Evolutionary conservation across 2,797 vertebrate genomes (phyloP).

Genomic region (Odontamblyopus lacepedii): DNA sequence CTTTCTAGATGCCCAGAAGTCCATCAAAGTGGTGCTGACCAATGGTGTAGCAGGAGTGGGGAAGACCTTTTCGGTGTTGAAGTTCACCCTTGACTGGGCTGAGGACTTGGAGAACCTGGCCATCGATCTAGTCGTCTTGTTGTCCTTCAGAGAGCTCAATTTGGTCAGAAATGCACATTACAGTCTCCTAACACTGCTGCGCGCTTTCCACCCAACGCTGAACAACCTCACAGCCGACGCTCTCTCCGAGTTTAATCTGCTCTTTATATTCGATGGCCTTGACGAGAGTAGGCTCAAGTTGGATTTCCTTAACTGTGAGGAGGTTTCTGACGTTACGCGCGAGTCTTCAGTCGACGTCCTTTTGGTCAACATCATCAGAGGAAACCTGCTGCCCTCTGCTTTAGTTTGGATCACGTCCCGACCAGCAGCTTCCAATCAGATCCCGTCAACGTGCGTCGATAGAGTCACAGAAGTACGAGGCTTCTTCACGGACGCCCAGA

Average conservation of each 20-base stretch:
- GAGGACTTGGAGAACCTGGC: neutral
- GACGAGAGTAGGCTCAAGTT: neutral
- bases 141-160: neutral
- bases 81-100: neutral
- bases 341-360: neutral
- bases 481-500: neutral
- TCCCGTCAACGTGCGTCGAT: neutral
- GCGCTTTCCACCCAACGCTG: neutral
- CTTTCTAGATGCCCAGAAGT: neutral
- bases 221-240: neutral
- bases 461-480: neutral
- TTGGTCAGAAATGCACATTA: neutral
- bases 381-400: neutral
- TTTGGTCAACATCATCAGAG: neutral
- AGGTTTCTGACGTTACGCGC: neutral
- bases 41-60: neutral
- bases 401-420: neutral
- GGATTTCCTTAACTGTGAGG: neutral
- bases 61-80: neutral
- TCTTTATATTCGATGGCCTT: neutral
- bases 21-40: neutral
- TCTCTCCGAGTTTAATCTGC: neutral
- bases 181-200: neutral
- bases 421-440: constrained; percentile 3
- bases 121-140: neutral